These are phyloP conservation scores for Sardina pilchardus DNA, from an alignment of 2,113 vertebrate species.

Conservation along the genomic window DNA sequence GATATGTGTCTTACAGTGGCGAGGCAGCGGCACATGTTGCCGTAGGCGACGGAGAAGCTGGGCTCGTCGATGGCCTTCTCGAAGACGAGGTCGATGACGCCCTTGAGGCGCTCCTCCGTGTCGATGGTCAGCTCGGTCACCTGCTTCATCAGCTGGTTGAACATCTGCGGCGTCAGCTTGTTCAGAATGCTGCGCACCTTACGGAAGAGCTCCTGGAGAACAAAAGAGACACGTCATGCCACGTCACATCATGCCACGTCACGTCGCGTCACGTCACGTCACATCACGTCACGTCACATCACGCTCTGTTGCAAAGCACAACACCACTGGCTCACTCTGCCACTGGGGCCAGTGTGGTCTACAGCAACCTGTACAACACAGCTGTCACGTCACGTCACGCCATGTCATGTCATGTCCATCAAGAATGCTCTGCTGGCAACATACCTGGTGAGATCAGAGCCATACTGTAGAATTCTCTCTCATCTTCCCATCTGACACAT, in stretches of 20 bases:
- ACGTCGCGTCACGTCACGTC: background rate
- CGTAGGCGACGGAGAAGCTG: slow-evolving; percentile 95
- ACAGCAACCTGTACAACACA: too few species aligned
- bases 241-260: background rate
- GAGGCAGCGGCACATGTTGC: slow-evolving; percentile 96
- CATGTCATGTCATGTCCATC: too few species aligned
- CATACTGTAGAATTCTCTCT: too few species aligned
- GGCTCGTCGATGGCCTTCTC: slow-evolving; percentile 98
- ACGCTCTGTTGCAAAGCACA: background rate
- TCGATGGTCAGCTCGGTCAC: slow-evolving; percentile 95
- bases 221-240: background rate
- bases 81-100: slow-evolving; percentile 97
- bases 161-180: slow-evolving; percentile 98
- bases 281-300: too few species aligned
- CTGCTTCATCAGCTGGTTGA: slow-evolving; percentile 97
- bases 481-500: background rate
- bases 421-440: too few species aligned
- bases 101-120: slow-evolving; percentile 94
- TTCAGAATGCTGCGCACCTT: slow-evolving; percentile 98
- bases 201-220: slow-evolving; percentile 87
- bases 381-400: too few species aligned
- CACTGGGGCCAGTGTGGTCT: background rate
- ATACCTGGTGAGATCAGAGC: too few species aligned
- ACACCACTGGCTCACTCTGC: background rate
- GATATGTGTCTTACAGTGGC: slow-evolving; percentile 74